Evolutionary conservation across 2,888 invertebrate species (phyloP).

Genomic region (Anoncus sp.): DNA sequence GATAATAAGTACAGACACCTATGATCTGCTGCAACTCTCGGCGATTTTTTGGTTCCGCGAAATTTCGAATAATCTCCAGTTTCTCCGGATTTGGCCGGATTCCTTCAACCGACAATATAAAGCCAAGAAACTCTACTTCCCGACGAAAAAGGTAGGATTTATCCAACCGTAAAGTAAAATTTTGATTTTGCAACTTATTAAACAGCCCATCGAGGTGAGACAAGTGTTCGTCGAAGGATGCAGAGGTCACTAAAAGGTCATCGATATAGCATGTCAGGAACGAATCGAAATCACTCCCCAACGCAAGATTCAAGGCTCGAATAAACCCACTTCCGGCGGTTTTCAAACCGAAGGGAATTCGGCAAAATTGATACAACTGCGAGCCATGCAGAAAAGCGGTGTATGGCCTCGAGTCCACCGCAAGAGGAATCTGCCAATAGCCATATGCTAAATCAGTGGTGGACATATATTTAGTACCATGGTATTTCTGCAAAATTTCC

Average conservation of each 20-base stretch:
- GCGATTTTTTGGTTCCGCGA: constrained; percentile 63
- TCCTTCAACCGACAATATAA: constrained; percentile 19
- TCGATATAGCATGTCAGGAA: constrained; percentile 66
- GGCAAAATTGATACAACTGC: constrained; percentile 67
- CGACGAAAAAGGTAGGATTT: constrained; percentile 54
- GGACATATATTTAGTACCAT: constrained; percentile 45
- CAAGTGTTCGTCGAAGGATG: background rate
- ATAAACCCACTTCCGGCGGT: constrained; percentile 53
- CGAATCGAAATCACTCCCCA: constrained; percentile 46
- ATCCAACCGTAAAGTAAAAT: background rate
- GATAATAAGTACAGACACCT: constrained; percentile 42
- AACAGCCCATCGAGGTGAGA: background rate
- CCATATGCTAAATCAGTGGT: constrained; percentile 66
- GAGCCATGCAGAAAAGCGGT: constrained; percentile 63
- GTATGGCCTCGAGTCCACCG: constrained; percentile 45
- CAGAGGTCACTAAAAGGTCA: background rate
- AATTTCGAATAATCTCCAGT: constrained; percentile 64
- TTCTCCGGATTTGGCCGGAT: constrained; percentile 42
- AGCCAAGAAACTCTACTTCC: constrained; percentile 60
- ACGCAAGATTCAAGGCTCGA: constrained; percentile 57
- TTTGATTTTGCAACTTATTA: background rate
- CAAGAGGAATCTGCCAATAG: constrained; percentile 68
- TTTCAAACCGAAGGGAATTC: constrained; percentile 54
- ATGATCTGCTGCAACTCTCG: constrained; percentile 66
- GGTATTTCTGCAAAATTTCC: constrained; percentile 65